These are phyloP conservation scores for Sterna hirundo DNA, from an alignment of 2,113 vertebrate genomes.

Conservation along the genomic window DNA sequence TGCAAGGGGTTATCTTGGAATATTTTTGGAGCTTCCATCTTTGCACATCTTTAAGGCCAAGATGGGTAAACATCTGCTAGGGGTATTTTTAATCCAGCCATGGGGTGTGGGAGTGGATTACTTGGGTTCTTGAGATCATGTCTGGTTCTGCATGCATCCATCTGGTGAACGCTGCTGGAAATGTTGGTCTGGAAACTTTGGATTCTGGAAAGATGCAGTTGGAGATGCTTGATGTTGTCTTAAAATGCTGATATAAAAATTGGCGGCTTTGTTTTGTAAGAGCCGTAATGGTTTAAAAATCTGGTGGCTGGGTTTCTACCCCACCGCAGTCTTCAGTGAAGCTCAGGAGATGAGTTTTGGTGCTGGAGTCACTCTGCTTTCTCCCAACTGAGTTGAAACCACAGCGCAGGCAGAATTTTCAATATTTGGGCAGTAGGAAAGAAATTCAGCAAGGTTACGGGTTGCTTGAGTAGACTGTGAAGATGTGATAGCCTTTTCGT, in stretches of 20 bases:
- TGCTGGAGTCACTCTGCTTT: neutral
- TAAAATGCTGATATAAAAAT: neutral
- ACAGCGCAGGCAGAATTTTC: neutral
- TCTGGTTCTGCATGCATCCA: neutral
- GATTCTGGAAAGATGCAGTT: neutral
- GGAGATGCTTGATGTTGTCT: neutral
- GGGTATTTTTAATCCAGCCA: neutral
- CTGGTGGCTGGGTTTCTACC: neutral
- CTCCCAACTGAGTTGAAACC: neutral
- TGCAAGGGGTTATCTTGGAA: neutral
- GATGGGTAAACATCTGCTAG: too few species aligned
- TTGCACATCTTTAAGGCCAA: neutral
- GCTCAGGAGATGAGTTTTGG: neutral
- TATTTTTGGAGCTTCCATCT: neutral
- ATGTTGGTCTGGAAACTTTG: neutral
- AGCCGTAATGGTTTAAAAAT: neutral
- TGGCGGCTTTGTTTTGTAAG: neutral
- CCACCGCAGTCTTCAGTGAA: neutral
- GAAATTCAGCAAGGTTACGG: neutral
- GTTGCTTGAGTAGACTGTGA: neutral
- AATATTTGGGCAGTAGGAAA: fast-evolving
- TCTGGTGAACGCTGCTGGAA: neutral
- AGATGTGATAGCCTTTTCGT: neutral
- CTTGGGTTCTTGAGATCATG: neutral
- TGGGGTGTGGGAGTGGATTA: neutral